Conservation (phyloP, 2,888 invertebrate species). For the Melanostoma mellinum region DNA sequence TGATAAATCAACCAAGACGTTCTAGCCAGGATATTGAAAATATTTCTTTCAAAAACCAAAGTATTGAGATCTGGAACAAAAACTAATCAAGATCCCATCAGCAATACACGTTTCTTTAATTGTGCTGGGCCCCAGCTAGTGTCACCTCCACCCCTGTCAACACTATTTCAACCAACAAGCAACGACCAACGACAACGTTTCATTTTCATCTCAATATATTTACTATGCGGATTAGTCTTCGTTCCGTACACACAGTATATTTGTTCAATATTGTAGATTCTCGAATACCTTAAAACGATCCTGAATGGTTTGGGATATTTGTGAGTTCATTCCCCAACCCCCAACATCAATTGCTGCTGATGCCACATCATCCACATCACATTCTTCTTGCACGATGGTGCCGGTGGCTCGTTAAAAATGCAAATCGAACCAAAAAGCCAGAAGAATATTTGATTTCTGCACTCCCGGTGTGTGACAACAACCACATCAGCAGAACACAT, state of each 20-base stretch:
- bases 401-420: constrained; percentile 68
- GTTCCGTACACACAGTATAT: constrained; percentile 47
- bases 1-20: too few relatives aligned
- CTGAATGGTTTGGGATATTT: background rate
- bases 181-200: constrained; percentile 34
- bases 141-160: background rate
- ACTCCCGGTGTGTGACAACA: constrained; percentile 50
- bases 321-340: background rate
- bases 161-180: background rate
- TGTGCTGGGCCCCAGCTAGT: background rate
- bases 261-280: constrained; percentile 66
- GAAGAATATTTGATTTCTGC: constrained; percentile 71
- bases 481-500: constrained; percentile 23
- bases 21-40: too few relatives aligned
- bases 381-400: constrained; percentile 3
- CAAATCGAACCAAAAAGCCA: constrained; percentile 71
- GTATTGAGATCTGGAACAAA: too few relatives aligned
- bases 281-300: constrained; percentile 28
- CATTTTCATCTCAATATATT: constrained; percentile 53
- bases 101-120: background rate
- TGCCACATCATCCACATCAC: constrained; percentile 33
- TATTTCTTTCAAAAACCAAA: too few relatives aligned
- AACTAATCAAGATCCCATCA: too few relatives aligned
- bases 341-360: constrained; percentile 7
- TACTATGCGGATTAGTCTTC: constrained; percentile 61